Conservation (phyloP, 2,113 vertebrate species). For the Kobus ellipsiprymnus region DNA sequence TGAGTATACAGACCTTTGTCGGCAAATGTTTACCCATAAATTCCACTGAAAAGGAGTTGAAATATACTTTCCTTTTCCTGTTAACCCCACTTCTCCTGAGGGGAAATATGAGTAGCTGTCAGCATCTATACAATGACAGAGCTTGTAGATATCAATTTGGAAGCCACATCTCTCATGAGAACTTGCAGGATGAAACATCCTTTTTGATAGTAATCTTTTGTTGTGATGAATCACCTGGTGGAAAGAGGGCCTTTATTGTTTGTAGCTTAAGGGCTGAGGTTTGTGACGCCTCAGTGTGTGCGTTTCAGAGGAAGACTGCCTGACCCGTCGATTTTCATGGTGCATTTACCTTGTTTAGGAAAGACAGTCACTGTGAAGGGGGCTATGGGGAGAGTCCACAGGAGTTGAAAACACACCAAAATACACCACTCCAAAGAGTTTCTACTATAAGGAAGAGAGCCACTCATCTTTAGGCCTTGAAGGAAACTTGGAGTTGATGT, state of each 20-base stretch:
- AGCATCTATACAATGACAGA: not conserved
- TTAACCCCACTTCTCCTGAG: not conserved
- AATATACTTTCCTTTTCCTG: not conserved
- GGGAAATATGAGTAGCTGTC: not conserved
- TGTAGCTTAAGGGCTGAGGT: not conserved
- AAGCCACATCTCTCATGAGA: not conserved
- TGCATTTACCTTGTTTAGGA: not conserved
- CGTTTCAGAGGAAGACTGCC: not conserved
- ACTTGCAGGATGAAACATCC: not conserved
- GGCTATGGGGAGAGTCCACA: too few species aligned
- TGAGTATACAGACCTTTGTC: not conserved
- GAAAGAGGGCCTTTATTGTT: not conserved
- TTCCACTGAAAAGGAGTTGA: not conserved
- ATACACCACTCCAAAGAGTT: not conserved
- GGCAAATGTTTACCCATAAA: not conserved
- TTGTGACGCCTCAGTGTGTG: not conserved
- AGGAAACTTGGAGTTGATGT: not conserved
- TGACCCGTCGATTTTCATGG: not conserved
- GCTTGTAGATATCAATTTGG: not conserved
- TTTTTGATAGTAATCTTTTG: not conserved
- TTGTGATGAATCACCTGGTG: not conserved
- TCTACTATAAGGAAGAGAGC: not conserved
- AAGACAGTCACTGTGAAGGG: not conserved
- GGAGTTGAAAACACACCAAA: not conserved
- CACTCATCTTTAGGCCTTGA: not conserved